Conservation (phyloP, 2,888 invertebrate species). For the Calliphora vomitoria region DNA sequence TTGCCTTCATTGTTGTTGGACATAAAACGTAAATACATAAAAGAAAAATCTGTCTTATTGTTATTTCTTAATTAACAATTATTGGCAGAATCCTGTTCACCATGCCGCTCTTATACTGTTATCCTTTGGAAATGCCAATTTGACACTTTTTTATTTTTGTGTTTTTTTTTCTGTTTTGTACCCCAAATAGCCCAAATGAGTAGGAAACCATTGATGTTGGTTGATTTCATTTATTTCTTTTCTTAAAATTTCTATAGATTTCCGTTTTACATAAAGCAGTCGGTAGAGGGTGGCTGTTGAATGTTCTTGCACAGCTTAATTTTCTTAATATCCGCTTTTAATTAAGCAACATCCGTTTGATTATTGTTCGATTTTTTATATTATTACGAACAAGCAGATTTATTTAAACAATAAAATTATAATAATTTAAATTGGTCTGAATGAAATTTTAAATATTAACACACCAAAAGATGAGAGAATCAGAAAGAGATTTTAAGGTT, state of each 20-base stretch:
- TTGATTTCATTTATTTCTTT: slow-evolving; percentile 34
- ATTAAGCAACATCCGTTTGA: slow-evolving; percentile 80
- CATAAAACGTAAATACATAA: background rate
- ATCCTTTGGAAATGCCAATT: slow-evolving; percentile 46
- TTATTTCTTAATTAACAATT: slow-evolving; percentile 70
- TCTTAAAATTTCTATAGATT: slow-evolving; percentile 52
- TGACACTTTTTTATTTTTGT: slow-evolving; percentile 40
- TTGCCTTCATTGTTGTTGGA: background rate
- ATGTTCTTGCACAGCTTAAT: slow-evolving; percentile 77
- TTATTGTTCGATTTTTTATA: slow-evolving; percentile 27
- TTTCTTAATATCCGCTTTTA: slow-evolving; percentile 82
- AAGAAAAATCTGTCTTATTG: slow-evolving; percentile 48
- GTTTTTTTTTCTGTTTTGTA: background rate
- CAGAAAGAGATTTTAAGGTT: no score
- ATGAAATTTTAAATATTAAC: no score
- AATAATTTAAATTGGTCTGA: background rate
- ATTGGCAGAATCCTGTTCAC: slow-evolving; percentile 42
- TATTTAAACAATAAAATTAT: background rate
- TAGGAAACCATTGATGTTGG: slow-evolving; percentile 36
- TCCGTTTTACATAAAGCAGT: slow-evolving; percentile 58
- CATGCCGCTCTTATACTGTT: background rate
- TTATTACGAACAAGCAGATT: background rate
- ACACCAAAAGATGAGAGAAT: no score
- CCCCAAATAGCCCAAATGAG: slow-evolving; percentile 26
- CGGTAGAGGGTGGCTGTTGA: slow-evolving; percentile 25